Evolutionary conservation across 2,888 invertebrate genomes (phyloP).

Genomic region (Orthonevra nobilis): DNA sequence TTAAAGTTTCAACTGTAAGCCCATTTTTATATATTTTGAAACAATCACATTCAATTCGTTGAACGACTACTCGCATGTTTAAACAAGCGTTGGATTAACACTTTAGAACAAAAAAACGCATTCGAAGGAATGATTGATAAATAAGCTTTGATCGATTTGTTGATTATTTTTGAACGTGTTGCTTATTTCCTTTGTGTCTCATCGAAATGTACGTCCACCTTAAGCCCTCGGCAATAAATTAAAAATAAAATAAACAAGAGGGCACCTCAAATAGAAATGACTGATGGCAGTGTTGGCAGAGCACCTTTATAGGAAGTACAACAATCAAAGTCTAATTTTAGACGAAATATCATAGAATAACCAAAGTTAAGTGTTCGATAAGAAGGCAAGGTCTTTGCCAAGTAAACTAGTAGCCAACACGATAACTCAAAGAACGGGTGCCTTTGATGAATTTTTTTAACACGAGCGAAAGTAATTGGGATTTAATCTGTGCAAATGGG

Average conservation of each 20-base stretch:
- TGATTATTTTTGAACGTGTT: too few relatives aligned
- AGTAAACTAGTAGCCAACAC: neutral
- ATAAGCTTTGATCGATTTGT: slow-evolving; percentile 6
- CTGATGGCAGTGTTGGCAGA: slow-evolving; percentile 10
- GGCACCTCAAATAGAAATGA: neutral
- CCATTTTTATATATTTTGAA: too few relatives aligned
- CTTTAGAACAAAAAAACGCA: neutral
- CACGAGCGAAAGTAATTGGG: slow-evolving; percentile 6
- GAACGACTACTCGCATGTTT: too few relatives aligned
- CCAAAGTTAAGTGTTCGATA: slow-evolving; percentile 33
- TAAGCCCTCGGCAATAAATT: neutral
- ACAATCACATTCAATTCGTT: too few relatives aligned
- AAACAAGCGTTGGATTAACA: too few relatives aligned
- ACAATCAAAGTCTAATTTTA: slow-evolving; percentile 34
- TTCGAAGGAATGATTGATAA: slow-evolving; percentile 14
- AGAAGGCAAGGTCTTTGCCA: slow-evolving; percentile 7
- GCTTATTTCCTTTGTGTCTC: too few relatives aligned
- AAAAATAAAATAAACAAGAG: neutral
- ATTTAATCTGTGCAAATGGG: slow-evolving; percentile 16
- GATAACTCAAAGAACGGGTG: slow-evolving; percentile 14
- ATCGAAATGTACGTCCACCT: too few relatives aligned
- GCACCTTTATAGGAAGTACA: neutral
- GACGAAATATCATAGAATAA: slow-evolving; percentile 25
- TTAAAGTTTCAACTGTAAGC: too few relatives aligned
- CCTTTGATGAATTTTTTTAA: slow-evolving; percentile 13